Evolutionary conservation across 2,888 invertebrate species (phyloP), one percentile per base, ranked within the genome.

Genomic region (Chymomyza caudatula): DNA sequence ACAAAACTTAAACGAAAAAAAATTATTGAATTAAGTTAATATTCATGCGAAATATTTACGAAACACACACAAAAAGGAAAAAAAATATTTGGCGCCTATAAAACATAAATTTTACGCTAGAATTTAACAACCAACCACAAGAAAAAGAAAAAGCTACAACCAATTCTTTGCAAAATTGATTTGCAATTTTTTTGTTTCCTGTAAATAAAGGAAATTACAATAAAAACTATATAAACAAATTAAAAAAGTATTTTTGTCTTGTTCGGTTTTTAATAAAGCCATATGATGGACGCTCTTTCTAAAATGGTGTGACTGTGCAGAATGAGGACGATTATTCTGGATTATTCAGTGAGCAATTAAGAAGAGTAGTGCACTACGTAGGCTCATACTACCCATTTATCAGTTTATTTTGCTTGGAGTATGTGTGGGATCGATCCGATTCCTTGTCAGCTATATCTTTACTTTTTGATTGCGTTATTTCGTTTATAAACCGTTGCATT

Each of bases 161-260:
- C 84, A 82, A 85, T 78, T 80, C 42, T 76, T 83, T 84, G 82
- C 79, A 76, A 78, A 77, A 67, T 73, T 68, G 65, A 73, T 76
- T 77, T 77, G 87, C 74, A 87, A 69, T 68, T 76, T 69, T 72
- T 86, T 78, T 83, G 74, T 83, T 85, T 86, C 87, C 84, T 83
- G 85, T 85, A 78, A 78, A 85, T 83, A 83, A 80, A 83, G 84
- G 84, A 77, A 81, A 81, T 83, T 85, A 77, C 82, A 81, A 83
- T 80, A 81, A 82, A 81, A 70, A 71, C 42, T 62, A 52, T 5
- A 58, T 47, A 76, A 71, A 52, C 23, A 37, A n/a, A n/a, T n/a
- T 0, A n/a, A n/a, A 6, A 11, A 5, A 29, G 17, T 17, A 5
- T 15, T 52, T 23, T 1, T 11, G 43, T n/a, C n/a, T n/a, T n/a